phyloP scores from a whole-genome alignment of 1,140 invertebrate genomes.

The Diplogasteroides magnus region DNA sequence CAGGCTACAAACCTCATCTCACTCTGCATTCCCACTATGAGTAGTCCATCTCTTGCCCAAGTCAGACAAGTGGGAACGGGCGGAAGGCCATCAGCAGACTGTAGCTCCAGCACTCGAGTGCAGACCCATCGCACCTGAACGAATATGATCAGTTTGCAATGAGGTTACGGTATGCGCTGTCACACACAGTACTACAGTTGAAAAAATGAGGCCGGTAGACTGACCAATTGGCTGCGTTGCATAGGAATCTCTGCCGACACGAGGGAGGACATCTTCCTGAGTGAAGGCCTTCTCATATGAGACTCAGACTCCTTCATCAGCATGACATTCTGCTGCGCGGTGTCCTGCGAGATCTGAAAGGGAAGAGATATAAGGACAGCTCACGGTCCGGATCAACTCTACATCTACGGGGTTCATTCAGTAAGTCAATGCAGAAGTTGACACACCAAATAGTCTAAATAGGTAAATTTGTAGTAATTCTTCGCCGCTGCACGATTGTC shows the following conservation, averaged over 20 bases:
- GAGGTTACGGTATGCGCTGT: conserved; percentile 46
- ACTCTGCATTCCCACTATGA: conserved; percentile 97
- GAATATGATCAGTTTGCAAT: conserved; percentile 46
- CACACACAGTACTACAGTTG: neutral
- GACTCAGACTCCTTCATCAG: conserved; percentile 50
- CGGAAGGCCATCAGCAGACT: conserved; percentile 87
- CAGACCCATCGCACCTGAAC: conserved; percentile 78
- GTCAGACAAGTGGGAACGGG: conserved; percentile 95
- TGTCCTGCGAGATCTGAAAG: conserved; percentile 52
- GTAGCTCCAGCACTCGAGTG: conserved; percentile 78
- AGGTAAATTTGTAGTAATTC: too few species aligned
- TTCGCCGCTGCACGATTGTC: too few species aligned
- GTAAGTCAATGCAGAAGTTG: too few species aligned
- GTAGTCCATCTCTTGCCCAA: conserved; percentile 93
- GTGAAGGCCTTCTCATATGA: conserved; percentile 33
- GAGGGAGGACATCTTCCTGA: conserved; percentile 38
- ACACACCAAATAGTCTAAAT: too few species aligned
- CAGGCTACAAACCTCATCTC: conserved; percentile 99
- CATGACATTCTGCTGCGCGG: conserved; percentile 52
- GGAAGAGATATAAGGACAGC: neutral
- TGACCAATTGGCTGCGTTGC: conserved; percentile 40
- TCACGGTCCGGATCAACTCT: too few species aligned
- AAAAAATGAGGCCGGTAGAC: neutral
- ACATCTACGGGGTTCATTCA: too few species aligned
- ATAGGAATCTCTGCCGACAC: conserved; percentile 18